phyloP scores from a whole-genome alignment of 2,888 invertebrate species.

The Diloba caeruleocephala region DNA sequence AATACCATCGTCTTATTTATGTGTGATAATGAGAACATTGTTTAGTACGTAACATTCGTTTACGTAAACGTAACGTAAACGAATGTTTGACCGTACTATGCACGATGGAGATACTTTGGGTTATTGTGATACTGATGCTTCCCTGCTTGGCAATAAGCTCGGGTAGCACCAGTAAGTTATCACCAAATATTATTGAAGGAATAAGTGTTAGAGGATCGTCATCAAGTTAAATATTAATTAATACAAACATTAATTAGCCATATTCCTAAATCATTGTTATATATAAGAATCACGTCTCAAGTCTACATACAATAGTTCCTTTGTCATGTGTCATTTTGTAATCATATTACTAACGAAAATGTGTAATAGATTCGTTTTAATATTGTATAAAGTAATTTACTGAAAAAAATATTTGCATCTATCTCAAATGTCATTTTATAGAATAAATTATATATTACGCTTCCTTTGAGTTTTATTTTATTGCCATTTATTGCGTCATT shows the following conservation, averaged over 20 bases:
- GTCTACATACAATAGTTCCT: constrained; percentile 88
- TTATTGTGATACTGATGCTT: constrained; percentile 36
- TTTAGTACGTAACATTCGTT: constrained; percentile 47
- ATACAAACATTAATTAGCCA: constrained; percentile 76
- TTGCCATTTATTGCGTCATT: too few relatives aligned
- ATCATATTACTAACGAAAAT: constrained; percentile 81
- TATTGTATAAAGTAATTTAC: constrained; percentile 85
- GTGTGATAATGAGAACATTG: constrained; percentile 49
- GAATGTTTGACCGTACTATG: constrained; percentile 44
- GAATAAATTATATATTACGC: constrained; percentile 80
- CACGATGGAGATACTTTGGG: constrained; percentile 33
- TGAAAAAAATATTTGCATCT: constrained; percentile 84
- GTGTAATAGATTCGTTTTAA: constrained; percentile 80
- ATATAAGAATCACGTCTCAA: constrained; percentile 75
- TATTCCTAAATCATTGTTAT: constrained; percentile 77
- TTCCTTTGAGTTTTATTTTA: constrained; percentile 49
- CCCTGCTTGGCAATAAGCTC: constrained; percentile 12
- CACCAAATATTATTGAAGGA: constrained; percentile 80
- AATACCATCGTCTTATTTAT: constrained; percentile 64
- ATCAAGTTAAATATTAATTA: constrained; percentile 69
- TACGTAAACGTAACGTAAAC: constrained; percentile 40
- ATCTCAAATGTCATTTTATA: constrained; percentile 87
- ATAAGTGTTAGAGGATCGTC: constrained; percentile 70
- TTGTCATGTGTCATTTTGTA: constrained; percentile 88
- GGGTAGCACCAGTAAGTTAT: constrained; percentile 54